Conservation (phyloP, 2,113 vertebrate species). For the Pollimyrus isidori region DNA sequence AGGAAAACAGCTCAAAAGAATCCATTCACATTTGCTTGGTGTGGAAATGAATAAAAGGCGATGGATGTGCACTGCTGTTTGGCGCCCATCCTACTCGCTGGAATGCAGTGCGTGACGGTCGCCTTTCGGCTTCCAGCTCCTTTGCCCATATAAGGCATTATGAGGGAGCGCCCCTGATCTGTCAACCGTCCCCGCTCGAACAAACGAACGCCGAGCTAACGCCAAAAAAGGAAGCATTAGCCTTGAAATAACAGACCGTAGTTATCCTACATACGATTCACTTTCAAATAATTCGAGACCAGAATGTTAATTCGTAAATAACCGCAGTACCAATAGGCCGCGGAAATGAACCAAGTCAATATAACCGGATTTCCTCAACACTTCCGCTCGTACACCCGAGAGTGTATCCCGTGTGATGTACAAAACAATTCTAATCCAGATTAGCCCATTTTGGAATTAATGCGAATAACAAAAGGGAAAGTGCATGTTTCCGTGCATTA, state of each 20-base stretch:
- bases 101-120: slow-evolving; percentile 28
- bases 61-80: neutral
- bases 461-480: neutral
- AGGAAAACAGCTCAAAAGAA: neutral
- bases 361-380: neutral
- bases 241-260: neutral
- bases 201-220: neutral
- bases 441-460: neutral
- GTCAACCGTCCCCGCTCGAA: neutral
- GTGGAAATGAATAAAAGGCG: neutral
- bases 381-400: neutral
- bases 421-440: neutral
- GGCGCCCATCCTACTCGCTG: slow-evolving; percentile 11
- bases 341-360: neutral
- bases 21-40: neutral
- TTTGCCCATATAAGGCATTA: slow-evolving; percentile 47
- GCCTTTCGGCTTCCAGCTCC: slow-evolving; percentile 35
- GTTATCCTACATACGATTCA: neutral
- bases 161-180: slow-evolving; percentile 24
- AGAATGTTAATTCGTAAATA: neutral
- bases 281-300: neutral
- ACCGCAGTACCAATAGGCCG: neutral
- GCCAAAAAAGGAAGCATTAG: neutral
- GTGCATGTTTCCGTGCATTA: neutral
- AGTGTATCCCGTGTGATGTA: neutral